Conservation (phyloP, 2,113 vertebrate genomes). For the Fregata magnificens region DNA sequence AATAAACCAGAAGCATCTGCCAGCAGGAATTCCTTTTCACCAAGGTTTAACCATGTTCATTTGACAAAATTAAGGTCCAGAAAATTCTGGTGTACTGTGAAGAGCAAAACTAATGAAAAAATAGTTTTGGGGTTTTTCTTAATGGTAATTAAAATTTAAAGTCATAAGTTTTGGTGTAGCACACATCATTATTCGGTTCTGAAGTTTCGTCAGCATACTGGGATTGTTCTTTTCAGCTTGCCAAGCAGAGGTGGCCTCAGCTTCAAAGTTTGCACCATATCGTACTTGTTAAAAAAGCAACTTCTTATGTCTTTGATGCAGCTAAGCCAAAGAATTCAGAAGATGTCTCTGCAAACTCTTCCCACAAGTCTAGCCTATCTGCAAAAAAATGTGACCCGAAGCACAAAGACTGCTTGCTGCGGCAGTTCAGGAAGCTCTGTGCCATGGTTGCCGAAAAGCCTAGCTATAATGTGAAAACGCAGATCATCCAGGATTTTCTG, state of each 20-base stretch:
- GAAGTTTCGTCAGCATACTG: background rate
- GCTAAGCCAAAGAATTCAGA: conserved; percentile 74
- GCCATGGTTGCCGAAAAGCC: conserved; percentile 89
- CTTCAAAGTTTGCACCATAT: accelerated
- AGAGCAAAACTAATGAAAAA: background rate
- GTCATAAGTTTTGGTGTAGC: background rate
- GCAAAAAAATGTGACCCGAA: conserved; percentile 80
- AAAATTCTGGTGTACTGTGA: background rate
- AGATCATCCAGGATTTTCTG: conserved; percentile 94
- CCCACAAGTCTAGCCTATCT: conserved; percentile 75
- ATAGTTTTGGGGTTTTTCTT: background rate
- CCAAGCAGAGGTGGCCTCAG: background rate
- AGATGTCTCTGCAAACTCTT: conserved; percentile 55
- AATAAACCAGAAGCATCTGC: background rate
- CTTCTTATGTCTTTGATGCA: background rate
- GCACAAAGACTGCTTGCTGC: conserved; percentile 92
- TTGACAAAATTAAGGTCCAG: background rate
- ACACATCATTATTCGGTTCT: background rate
- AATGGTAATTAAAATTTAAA: background rate
- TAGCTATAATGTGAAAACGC: conserved; percentile 93
- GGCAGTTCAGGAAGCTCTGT: conserved; percentile 95
- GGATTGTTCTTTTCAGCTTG: background rate
- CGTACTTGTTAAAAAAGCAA: background rate
- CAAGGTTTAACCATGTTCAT: background rate
- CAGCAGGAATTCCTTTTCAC: background rate